Conservation (phyloP, 2,113 vertebrate genomes). For the Cyanistes caeruleus region DNA sequence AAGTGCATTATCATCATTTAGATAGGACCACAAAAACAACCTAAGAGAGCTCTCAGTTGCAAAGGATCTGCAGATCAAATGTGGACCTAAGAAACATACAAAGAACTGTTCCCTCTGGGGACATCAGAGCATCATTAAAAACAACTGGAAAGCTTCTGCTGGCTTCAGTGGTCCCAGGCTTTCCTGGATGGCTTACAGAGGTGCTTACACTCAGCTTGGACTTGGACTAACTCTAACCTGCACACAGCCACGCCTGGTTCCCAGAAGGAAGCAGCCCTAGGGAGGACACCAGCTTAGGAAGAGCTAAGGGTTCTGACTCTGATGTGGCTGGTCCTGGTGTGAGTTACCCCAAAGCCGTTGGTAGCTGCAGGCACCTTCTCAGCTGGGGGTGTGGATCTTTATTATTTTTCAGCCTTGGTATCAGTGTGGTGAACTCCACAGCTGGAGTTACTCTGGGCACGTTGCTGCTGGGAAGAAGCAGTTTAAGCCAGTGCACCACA, state of each 20-base stretch:
- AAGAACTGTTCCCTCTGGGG: background rate
- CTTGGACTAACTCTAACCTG: background rate
- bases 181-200: background rate
- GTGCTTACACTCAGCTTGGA: background rate
- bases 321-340: background rate
- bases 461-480: background rate
- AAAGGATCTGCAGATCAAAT: background rate
- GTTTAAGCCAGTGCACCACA: rapidly evolving
- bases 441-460: rapidly evolving
- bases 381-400: background rate
- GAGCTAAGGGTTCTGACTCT: background rate
- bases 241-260: rapidly evolving
- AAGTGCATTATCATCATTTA: background rate
- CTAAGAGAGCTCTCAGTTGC: background rate
- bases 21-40: background rate
- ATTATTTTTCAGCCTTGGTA: background rate
- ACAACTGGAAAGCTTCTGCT: background rate
- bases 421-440: background rate
- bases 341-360: background rate
- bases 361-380: background rate
- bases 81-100: background rate
- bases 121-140: background rate
- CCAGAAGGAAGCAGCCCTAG: background rate
- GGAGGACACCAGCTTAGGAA: background rate
- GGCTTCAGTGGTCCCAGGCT: background rate